A percentile compares a stretch with the other conserved stretches of the same genome.
phyloP scores from a whole-genome alignment of 2,113 vertebrate species.

The Pseudorectes ferrugineus region DNA sequence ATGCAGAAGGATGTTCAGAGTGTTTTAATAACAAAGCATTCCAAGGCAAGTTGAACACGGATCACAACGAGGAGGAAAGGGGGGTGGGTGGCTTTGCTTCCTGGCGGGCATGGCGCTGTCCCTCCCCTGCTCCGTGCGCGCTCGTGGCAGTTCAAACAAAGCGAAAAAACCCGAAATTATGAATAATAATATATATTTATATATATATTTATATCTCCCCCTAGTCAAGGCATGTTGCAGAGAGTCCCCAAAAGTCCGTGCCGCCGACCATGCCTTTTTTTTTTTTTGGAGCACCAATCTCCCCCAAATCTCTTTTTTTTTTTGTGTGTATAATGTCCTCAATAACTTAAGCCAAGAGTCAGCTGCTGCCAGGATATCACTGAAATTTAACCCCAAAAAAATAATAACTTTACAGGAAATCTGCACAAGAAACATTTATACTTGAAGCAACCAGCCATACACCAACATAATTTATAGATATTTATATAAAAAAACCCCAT shows the following conservation, averaged over 20 bases:
- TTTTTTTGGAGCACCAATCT: slow-evolving; percentile 57
- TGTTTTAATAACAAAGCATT: slow-evolving; percentile 36
- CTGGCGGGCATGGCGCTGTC: no score
- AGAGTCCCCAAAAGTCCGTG: no score
- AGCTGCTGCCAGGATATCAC: slow-evolving; percentile 62
- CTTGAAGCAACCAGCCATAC: slow-evolving; percentile 67
- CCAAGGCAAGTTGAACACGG: slow-evolving; percentile 25
- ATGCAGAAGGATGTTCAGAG: slow-evolving; percentile 13
- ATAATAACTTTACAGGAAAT: slow-evolving; percentile 65
- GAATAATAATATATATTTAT: no score
- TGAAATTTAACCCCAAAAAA: slow-evolving; percentile 43
- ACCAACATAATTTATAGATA: slow-evolving; percentile 74
- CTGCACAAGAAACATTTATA: slow-evolving; percentile 67
- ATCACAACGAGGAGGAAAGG: not conserved
- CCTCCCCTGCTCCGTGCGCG: no score
- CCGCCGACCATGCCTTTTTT: not conserved
- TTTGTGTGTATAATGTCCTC: not conserved
- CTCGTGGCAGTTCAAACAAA: no score
- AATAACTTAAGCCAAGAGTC: slow-evolving; percentile 64
- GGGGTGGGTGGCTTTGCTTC: no score
- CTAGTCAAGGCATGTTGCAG: no score
- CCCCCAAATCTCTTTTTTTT: not conserved
- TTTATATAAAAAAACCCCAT: slow-evolving; percentile 27
- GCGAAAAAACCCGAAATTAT: no score
- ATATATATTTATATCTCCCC: no score